Conservation (phyloP, 1,140 invertebrate genomes). For the Akabosia matsudoensis region DNA sequence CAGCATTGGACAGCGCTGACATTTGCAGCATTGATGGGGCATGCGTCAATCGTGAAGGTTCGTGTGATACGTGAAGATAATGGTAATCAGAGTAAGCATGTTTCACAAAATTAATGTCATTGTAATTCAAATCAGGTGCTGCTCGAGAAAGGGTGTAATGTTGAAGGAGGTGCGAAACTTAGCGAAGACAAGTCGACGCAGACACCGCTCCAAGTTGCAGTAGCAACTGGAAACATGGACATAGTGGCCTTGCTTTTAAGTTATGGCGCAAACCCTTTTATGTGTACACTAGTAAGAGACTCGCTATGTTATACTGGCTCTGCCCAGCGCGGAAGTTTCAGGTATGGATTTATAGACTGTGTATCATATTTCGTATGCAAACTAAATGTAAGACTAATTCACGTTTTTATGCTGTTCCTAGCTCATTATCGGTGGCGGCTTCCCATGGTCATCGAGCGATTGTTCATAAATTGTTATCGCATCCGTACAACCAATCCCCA, state of each 20-base stretch:
- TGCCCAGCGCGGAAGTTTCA: slow-evolving; percentile 76
- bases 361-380: too few species aligned
- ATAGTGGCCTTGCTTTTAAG: slow-evolving; percentile 73
- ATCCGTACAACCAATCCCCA: slow-evolving; percentile 65
- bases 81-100: background rate
- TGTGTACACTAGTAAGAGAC: slow-evolving; percentile 77
- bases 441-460: slow-evolving; percentile 75
- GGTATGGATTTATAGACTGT: slow-evolving; percentile 51
- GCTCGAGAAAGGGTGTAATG: slow-evolving; percentile 70
- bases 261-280: slow-evolving; percentile 79
- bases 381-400: too few species aligned
- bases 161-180: slow-evolving; percentile 75
- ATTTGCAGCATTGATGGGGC: slow-evolving; percentile 63
- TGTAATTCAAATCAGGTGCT: slow-evolving; percentile 56
- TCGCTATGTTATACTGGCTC: slow-evolving; percentile 77
- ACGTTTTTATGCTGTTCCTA: slow-evolving; percentile 1
- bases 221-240: slow-evolving; percentile 74
- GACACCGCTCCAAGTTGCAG: slow-evolving; percentile 79
- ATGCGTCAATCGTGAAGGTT: slow-evolving; percentile 50
- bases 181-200: slow-evolving; percentile 80
- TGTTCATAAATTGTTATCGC: slow-evolving; percentile 72
- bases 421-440: slow-evolving; percentile 80
- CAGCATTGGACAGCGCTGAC: slow-evolving; percentile 75
- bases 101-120: background rate
- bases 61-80: background rate